Evolutionary conservation across 2,888 invertebrate genomes (phyloP).

Genomic region (Philhelius pedissequus): DNA sequence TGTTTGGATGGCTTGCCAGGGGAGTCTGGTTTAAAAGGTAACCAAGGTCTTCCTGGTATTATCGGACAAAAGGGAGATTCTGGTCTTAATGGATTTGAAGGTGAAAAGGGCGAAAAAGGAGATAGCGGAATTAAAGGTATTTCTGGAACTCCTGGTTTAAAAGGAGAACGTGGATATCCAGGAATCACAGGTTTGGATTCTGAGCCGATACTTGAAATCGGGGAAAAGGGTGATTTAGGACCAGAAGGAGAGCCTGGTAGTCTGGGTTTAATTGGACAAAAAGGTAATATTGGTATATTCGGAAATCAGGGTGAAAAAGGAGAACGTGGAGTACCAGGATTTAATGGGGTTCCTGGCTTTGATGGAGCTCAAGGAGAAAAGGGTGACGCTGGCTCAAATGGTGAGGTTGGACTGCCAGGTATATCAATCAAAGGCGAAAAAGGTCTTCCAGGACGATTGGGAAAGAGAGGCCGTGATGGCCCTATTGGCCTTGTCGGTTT

Average conservation of each 20-base stretch:
- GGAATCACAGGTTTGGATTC: conserved; percentile 83
- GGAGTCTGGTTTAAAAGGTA: conserved; percentile 82
- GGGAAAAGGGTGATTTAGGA: conserved; percentile 87
- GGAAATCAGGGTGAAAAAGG: conserved; percentile 83
- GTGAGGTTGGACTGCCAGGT: conserved; percentile 84
- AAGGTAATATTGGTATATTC: conserved; percentile 80
- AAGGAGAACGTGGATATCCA: conserved; percentile 83
- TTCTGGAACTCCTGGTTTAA: conserved; percentile 81
- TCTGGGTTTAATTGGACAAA: conserved; percentile 81
- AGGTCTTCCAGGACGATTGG: conserved; percentile 87
- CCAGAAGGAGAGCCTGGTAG: conserved; percentile 84
- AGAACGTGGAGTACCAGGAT: conserved; percentile 82
- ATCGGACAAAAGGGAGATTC: conserved; percentile 83
- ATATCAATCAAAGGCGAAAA: conserved; percentile 88
- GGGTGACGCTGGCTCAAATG: conserved; percentile 84
- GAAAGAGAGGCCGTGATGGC: conserved; percentile 87
- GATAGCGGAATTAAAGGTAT: conserved; percentile 85
- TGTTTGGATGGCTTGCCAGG: conserved; percentile 85
- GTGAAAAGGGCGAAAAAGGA: conserved; percentile 78
- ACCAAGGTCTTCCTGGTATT: conserved; percentile 78
- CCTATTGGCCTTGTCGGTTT: conserved; percentile 83
- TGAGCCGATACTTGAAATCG: conserved; percentile 84
- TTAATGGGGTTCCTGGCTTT: conserved; percentile 80
- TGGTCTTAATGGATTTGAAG: conserved; percentile 83
- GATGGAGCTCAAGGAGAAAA: conserved; percentile 79